phyloP scores from a whole-genome alignment of 2,888 invertebrate genomes.

The Metopia argyrocephala region DNA sequence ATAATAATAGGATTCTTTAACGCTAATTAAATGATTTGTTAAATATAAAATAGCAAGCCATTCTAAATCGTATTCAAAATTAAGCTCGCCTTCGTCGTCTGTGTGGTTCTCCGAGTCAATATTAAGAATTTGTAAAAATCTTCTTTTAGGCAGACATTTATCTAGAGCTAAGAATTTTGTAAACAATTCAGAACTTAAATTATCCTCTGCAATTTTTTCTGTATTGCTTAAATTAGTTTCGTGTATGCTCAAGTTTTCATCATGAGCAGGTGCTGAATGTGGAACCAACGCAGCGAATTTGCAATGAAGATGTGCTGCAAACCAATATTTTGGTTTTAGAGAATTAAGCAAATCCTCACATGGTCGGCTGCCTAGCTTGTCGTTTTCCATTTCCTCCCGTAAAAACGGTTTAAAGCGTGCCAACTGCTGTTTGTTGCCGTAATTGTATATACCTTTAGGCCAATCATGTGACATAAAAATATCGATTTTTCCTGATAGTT shows the following conservation, averaged over 20 bases:
- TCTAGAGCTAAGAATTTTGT: conserved; percentile 97
- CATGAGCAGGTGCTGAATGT: conserved; percentile 78
- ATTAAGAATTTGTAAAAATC: conserved; percentile 92
- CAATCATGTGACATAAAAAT: conserved; percentile 98
- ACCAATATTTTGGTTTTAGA: conserved; percentile 95
- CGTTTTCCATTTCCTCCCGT: conserved; percentile 89
- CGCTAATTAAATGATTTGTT: conserved; percentile 92
- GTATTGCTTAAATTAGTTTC: not conserved
- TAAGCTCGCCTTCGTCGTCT: conserved; percentile 68
- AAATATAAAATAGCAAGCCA: conserved; percentile 93
- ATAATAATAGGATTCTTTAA: conserved; percentile 84
- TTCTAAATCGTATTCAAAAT: conserved; percentile 88
- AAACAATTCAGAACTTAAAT: conserved; percentile 64
- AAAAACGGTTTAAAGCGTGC: conserved; percentile 90
- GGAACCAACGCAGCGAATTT: conserved; percentile 94
- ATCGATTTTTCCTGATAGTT: conserved; percentile 86
- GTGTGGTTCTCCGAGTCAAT: conserved; percentile 83
- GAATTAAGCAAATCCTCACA: conserved; percentile 88
- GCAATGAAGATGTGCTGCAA: conserved; percentile 97
- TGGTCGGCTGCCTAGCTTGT: conserved; percentile 92
- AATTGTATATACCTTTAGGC: conserved; percentile 93
- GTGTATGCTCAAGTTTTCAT: not conserved
- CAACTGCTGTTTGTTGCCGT: conserved; percentile 88
- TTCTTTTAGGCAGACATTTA: conserved; percentile 93
- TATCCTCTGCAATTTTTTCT: not conserved